phyloP scores from a whole-genome alignment of 1,140 invertebrate genomes.

The Panulirus ornatus region DNA sequence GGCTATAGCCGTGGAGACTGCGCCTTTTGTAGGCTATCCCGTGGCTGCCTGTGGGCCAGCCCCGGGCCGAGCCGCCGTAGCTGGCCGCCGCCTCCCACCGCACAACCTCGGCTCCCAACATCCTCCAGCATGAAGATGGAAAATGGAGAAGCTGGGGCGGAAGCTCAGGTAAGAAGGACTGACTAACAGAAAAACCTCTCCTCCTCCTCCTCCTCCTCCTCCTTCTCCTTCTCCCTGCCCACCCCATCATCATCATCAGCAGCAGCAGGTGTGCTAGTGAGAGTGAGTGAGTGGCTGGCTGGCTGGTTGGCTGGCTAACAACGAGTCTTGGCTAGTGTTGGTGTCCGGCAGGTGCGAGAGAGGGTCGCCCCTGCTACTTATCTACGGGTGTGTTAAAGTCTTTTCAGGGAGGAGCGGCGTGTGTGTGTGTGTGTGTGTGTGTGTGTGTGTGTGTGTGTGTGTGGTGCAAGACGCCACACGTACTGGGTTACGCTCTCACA shows the following conservation, averaged over 20 bases:
- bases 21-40: conserved; percentile 27
- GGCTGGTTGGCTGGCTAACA: too few relatives aligned
- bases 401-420: neutral
- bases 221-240: too few relatives aligned
- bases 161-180: conserved; percentile 51
- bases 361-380: too few relatives aligned
- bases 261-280: too few relatives aligned
- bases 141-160: conserved; percentile 66
- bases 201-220: too few relatives aligned
- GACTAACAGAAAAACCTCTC: too few relatives aligned
- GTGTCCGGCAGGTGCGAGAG: too few relatives aligned
- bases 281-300: too few relatives aligned
- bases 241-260: too few relatives aligned
- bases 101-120: conserved; percentile 54
- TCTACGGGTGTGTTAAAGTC: conserved; percentile 37
- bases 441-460: conserved; percentile 9
- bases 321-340: too few relatives aligned
- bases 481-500: too few relatives aligned
- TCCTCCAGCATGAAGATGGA: conserved; percentile 71
- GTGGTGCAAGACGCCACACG: neutral
- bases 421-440: conserved; percentile 4
- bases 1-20: too few relatives aligned
- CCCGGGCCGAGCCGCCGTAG: conserved; percentile 16
- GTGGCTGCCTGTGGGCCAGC: conserved; percentile 18
- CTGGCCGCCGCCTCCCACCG: neutral